Conservation (phyloP, 2,113 vertebrate species). For the Salvelinus alpinus region DNA sequence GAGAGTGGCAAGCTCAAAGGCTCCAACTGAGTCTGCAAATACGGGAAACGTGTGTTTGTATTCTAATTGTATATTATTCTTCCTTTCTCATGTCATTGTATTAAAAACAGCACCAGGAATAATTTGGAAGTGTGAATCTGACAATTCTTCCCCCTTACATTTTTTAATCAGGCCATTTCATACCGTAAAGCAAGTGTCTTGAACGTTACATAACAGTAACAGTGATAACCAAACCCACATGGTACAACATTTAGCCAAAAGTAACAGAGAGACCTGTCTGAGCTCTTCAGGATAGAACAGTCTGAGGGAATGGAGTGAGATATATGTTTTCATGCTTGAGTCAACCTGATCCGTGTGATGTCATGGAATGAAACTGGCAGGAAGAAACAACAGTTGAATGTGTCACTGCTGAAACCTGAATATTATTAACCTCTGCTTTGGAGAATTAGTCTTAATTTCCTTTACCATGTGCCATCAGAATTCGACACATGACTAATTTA, state of each 20-base stretch:
- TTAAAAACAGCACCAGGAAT: neutral
- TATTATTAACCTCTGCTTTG: neutral
- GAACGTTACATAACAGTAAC: neutral
- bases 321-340: constrained; percentile 4
- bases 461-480: constrained; percentile 1
- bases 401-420: constrained; percentile 12
- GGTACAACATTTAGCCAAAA: constrained; percentile 9
- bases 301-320: neutral
- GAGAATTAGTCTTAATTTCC: constrained; percentile 3
- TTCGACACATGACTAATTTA: neutral
- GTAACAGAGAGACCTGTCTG: constrained; percentile 1
- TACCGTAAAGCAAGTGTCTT: neutral
- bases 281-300: neutral
- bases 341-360: constrained; percentile 12
- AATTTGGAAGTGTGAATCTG: neutral
- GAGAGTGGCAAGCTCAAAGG: neutral
- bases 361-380: neutral
- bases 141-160: neutral
- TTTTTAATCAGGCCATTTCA: neutral
- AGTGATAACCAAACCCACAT: too few relatives aligned
- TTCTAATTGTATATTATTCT: too few relatives aligned
- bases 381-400: constrained; percentile 14
- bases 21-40: neutral
- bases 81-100: neutral
- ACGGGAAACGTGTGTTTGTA: neutral